Conservation (phyloP, 2,113 vertebrate species). For the Fukomys damarensis region DNA sequence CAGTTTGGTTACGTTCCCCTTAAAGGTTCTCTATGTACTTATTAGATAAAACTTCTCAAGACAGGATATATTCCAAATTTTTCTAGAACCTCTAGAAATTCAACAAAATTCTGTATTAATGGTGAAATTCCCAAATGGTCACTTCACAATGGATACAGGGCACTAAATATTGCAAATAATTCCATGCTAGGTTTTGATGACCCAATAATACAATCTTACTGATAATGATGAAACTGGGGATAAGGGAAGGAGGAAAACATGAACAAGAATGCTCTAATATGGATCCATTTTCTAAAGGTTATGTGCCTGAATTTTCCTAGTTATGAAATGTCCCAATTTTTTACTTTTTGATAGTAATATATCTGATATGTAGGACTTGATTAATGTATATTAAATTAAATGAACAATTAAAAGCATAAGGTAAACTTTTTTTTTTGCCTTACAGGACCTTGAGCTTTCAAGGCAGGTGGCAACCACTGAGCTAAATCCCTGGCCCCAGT, state of each 20-base stretch:
- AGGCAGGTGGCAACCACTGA: too few relatives aligned
- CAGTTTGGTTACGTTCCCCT: neutral
- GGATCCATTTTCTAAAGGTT: neutral
- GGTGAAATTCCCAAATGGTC: neutral
- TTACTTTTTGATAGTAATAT: neutral
- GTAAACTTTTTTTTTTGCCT: neutral
- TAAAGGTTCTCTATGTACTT: neutral
- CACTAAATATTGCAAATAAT: neutral
- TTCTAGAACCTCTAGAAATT: neutral
- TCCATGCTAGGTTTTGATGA: neutral
- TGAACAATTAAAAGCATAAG: neutral
- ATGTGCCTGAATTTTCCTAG: neutral
- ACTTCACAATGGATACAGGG: neutral
- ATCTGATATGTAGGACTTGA: neutral
- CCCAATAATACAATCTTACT: neutral
- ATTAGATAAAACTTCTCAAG: neutral
- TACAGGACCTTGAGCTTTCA: too few relatives aligned
- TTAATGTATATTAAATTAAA: neutral
- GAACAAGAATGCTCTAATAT: neutral
- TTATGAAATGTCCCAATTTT: neutral
- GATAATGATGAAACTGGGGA: neutral
- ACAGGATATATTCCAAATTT: neutral
- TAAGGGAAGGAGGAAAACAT: neutral
- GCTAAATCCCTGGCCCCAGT: too few relatives aligned
- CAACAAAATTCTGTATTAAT: neutral